phyloP scores from a whole-genome alignment of 2,888 invertebrate species.

The Sarcophaga subvicina region DNA sequence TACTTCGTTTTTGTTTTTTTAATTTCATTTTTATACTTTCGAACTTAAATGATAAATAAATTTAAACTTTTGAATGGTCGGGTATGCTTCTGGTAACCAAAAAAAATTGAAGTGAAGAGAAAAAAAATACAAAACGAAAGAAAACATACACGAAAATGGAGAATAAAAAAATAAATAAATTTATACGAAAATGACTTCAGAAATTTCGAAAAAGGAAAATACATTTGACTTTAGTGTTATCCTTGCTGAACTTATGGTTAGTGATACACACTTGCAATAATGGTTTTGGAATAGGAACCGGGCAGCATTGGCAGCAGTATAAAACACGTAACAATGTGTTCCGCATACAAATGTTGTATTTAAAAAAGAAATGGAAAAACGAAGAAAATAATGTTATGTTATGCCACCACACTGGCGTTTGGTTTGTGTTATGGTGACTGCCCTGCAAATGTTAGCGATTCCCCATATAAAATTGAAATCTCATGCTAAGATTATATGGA shows the following conservation, averaged over 20 bases:
- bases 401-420: not conserved
- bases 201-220: slow-evolving; percentile 33
- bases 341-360: slow-evolving; percentile 59
- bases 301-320: not conserved
- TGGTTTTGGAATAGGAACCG: not conserved
- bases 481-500: too few relatives aligned
- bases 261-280: slow-evolving; percentile 23
- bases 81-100: slow-evolving; percentile 42
- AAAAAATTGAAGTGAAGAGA: not conserved
- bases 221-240: slow-evolving; percentile 45
- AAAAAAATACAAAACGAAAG: not conserved
- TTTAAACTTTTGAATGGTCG: slow-evolving; percentile 68
- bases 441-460: slow-evolving; percentile 5
- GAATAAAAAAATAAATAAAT: slow-evolving; percentile 71
- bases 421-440: not conserved
- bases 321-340: slow-evolving; percentile 52
- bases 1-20: slow-evolving; percentile 41
- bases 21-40: slow-evolving; percentile 64
- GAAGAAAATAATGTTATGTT: slow-evolving; percentile 12
- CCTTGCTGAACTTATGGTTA: slow-evolving; percentile 39
- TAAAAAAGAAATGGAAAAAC: not conserved
- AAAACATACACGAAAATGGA: slow-evolving; percentile 57
- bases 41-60: slow-evolving; percentile 72
- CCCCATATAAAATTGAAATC: slow-evolving; percentile 1
- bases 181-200: slow-evolving; percentile 71